These are phyloP conservation scores for Sebastes cheni DNA, from an alignment of 2,797 vertebrate species.

Conservation along the genomic window DNA sequence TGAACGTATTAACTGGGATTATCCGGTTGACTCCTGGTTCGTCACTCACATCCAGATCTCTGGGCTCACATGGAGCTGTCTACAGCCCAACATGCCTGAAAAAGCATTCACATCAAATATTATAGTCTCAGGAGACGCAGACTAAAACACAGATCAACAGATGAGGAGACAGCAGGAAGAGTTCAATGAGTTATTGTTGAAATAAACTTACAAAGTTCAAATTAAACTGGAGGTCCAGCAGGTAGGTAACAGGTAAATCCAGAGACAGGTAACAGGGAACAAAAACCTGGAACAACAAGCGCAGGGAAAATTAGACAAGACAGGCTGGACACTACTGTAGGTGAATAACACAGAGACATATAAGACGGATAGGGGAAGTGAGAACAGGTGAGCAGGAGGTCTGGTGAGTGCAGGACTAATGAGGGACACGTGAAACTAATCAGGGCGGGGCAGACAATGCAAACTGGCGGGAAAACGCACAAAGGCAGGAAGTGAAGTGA, in stretches of 20 bases:
- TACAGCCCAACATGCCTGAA: neutral
- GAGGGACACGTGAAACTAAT: neutral
- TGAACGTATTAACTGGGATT: slow-evolving; percentile 38
- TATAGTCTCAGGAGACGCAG: neutral
- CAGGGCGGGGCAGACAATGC: neutral
- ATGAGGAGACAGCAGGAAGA: neutral
- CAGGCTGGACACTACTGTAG: neutral
- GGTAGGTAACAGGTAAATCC: neutral
- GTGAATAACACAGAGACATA: neutral
- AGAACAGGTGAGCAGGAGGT: neutral
- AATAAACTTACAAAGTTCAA: neutral
- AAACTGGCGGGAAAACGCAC: neutral
- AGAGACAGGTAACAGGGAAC: neutral
- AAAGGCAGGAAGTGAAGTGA: neutral
- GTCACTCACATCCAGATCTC: slow-evolving; percentile 18
- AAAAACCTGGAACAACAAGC: neutral
- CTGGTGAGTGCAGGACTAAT: neutral
- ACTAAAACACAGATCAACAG: neutral
- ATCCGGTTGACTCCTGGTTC: slow-evolving; percentile 29
- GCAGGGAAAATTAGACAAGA: neutral
- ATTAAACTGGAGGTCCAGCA: neutral
- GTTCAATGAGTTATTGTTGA: neutral
- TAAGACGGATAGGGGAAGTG: neutral
- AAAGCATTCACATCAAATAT: neutral
- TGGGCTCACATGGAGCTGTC: neutral